These are phyloP conservation scores for Enteromius argenteus DNA, from an alignment of 2,797 vertebrate species.

Conservation along the genomic window DNA sequence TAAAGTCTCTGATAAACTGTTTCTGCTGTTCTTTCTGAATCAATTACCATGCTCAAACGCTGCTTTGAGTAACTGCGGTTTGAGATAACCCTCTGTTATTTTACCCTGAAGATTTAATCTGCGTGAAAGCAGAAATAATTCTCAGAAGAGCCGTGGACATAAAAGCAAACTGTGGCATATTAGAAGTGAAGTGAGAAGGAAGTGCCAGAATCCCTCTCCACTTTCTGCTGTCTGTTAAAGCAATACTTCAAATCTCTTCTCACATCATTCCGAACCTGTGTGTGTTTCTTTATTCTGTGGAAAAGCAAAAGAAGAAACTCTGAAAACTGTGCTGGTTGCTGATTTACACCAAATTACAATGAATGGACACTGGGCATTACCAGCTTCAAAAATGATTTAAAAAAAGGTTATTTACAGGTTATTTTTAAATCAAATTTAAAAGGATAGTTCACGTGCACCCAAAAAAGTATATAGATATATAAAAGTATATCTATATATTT, in stretches of 20 bases:
- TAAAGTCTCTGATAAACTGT: slow-evolving; percentile 53
- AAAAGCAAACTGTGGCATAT: slow-evolving; percentile 55
- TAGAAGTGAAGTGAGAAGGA: slow-evolving; percentile 2
- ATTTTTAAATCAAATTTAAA: no score
- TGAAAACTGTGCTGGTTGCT: not conserved
- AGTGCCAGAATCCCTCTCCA: not conserved
- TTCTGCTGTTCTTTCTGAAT: slow-evolving; percentile 55
- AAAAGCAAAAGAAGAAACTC: not conserved
- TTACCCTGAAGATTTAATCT: slow-evolving; percentile 45
- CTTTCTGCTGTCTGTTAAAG: slow-evolving; percentile 26
- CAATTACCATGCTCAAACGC: slow-evolving; percentile 37
- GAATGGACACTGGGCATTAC: not conserved
- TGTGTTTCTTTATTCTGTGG: not conserved
- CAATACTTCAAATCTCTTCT: not conserved
- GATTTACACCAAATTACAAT: not conserved
- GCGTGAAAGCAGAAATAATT: slow-evolving; percentile 56
- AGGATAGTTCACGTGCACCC: no score
- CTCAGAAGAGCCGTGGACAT: slow-evolving; percentile 47
- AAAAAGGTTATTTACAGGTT: not conserved
- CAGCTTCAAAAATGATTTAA: not conserved
- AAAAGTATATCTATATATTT: no score
- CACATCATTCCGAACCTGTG: not conserved
- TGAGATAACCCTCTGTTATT: slow-evolving; percentile 44
- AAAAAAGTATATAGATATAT: no score
- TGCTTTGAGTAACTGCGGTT: slow-evolving; percentile 44